Evolutionary conservation across 2,797 vertebrate genomes (phyloP).

Genomic region (Anomalospiza imberbis): DNA sequence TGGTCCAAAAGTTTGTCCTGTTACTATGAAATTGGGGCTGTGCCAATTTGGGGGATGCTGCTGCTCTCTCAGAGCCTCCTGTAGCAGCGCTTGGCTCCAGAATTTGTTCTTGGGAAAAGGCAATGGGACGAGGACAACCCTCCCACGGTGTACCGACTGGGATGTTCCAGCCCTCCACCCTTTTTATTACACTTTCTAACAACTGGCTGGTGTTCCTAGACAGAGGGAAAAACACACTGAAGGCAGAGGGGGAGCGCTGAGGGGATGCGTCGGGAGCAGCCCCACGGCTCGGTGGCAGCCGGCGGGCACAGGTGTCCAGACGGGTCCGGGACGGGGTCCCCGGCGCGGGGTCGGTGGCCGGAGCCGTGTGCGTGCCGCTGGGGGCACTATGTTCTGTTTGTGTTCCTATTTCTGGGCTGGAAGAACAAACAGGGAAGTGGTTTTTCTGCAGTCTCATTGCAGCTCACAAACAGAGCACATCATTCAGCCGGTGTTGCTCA

Average conservation of each 20-base stretch:
- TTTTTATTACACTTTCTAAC: neutral
- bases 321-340: neutral
- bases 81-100: neutral
- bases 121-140: neutral
- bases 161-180: neutral
- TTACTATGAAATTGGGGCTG: neutral
- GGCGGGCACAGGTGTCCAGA: rapidly evolving
- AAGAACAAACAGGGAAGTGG: constrained; percentile 67
- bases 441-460: constrained; percentile 67
- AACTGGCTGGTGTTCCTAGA: constrained; percentile 25
- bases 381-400: constrained; percentile 55
- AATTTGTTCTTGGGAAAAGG: neutral
- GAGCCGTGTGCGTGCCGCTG: constrained; percentile 32
- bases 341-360: neutral
- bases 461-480: constrained; percentile 53
- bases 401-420: constrained; percentile 49
- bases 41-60: neutral
- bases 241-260: neutral
- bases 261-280: neutral
- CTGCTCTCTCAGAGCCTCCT: neutral
- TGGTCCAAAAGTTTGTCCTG: neutral
- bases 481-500: constrained; percentile 39
- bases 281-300: neutral
- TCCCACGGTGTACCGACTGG: neutral
- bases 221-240: neutral